Evolutionary conservation across 2,797 vertebrate genomes (phyloP).

Genomic region (Chelon auratus): DNA sequence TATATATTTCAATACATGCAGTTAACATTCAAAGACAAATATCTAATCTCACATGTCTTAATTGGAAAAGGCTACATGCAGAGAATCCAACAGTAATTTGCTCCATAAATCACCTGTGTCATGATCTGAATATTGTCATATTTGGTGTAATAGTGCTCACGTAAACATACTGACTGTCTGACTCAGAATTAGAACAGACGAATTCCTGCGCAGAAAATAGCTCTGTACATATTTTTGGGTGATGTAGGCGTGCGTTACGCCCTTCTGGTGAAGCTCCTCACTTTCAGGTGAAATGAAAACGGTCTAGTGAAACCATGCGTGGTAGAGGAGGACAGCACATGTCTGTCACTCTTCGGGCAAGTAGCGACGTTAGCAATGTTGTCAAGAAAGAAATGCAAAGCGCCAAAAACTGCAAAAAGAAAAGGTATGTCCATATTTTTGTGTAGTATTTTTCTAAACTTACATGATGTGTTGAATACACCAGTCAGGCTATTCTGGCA

Average conservation of each 20-base stretch:
- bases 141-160: too few relatives aligned
- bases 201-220: not conserved
- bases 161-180: not conserved
- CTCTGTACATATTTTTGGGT: not conserved
- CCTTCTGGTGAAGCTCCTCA: not conserved
- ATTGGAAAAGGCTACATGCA: too few relatives aligned
- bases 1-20: too few relatives aligned
- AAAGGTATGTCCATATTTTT: slow-evolving; percentile 24
- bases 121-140: too few relatives aligned
- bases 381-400: not conserved
- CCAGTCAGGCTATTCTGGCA: not conserved
- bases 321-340: slow-evolving; percentile 1
- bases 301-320: not conserved
- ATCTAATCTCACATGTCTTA: too few relatives aligned
- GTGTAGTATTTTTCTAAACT: not conserved
- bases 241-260: not conserved
- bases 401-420: slow-evolving; percentile 4
- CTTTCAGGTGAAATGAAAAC: slow-evolving; percentile 42
- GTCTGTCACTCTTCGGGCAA: not conserved
- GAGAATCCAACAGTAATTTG: too few relatives aligned
- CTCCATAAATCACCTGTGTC: too few relatives aligned
- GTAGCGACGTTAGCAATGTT: slow-evolving; percentile 2
- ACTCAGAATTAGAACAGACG: not conserved
- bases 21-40: too few relatives aligned
- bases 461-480: rapidly evolving